Evolutionary conservation across 2,797 vertebrate species (phyloP).

Genomic region (Chaetophractus vellerosus): DNA sequence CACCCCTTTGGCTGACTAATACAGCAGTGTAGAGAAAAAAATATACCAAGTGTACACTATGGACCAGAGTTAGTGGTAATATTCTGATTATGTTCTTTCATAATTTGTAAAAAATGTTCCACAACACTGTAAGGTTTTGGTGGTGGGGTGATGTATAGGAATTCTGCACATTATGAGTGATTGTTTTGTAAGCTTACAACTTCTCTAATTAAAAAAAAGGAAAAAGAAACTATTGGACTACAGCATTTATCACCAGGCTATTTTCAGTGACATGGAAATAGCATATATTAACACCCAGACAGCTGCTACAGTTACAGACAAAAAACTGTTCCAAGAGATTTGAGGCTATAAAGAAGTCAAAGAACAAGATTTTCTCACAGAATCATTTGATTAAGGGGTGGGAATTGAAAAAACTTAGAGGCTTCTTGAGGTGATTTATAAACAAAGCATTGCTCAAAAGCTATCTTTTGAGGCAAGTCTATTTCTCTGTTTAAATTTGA

Average conservation of each 20-base stretch:
- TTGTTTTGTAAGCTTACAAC: too few species aligned
- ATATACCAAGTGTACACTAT: too few species aligned
- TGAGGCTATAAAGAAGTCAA: slow-evolving; percentile 18
- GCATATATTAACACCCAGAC: slow-evolving; percentile 18
- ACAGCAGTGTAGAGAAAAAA: too few species aligned
- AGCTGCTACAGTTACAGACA: slow-evolving; percentile 16
- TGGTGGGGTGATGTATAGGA: too few species aligned
- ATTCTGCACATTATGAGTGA: too few species aligned
- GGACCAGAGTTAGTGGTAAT: too few species aligned
- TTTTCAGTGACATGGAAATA: slow-evolving; percentile 35
- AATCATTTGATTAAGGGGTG: slow-evolving; percentile 53
- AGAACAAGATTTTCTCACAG: slow-evolving; percentile 58
- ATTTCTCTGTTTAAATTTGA: neutral
- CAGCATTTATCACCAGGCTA: neutral
- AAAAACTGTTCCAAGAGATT: slow-evolving; percentile 35
- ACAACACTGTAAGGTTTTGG: too few species aligned
- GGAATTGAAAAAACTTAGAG: slow-evolving; percentile 33
- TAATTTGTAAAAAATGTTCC: too few species aligned
- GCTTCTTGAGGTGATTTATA: slow-evolving; percentile 61
- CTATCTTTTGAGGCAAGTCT: neutral
- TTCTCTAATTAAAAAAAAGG: too few species aligned
- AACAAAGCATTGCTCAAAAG: slow-evolving; percentile 39
- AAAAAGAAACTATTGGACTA: neutral
- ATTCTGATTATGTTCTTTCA: too few species aligned
- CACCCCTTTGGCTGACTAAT: too few species aligned